Evolutionary conservation across 2,113 vertebrate genomes (phyloP).

Genomic region (Ibidorhyncha struthersii): DNA sequence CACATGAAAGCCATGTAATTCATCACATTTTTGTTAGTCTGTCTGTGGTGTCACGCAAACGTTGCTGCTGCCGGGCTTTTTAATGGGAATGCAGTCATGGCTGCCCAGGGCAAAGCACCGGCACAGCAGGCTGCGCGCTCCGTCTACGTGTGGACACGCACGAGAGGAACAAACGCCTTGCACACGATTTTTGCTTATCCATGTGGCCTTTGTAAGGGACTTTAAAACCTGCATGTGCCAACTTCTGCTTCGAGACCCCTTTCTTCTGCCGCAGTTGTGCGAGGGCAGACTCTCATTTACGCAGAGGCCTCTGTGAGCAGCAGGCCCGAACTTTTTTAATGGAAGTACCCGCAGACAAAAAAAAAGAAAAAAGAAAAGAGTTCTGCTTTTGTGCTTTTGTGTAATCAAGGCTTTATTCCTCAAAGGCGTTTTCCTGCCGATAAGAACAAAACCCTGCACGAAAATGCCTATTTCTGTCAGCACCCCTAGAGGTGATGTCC

Average conservation of each 20-base stretch:
- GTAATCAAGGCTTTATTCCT: constrained; percentile 18
- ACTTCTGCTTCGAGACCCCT: not conserved
- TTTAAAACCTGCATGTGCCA: rapidly evolving
- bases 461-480: constrained; percentile 21
- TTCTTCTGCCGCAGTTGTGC: not conserved
- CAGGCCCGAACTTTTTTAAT: not conserved
- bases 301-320: not conserved
- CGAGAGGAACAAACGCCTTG: rapidly evolving
- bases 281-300: not conserved
- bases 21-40: not conserved
- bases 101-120: not conserved
- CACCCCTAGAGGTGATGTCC: not conserved
- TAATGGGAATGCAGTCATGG: not conserved
- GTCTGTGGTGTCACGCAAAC: rapidly evolving
- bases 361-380: not conserved
- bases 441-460: not conserved
- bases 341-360: not conserved
- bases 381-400: constrained; percentile 34
- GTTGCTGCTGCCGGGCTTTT: not conserved
- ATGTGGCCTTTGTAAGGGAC: not conserved
- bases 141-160: rapidly evolving
- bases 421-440: not conserved
- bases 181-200: not conserved
- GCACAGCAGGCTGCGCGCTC: not conserved
- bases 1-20: not conserved